phyloP scores from a whole-genome alignment of 2,888 invertebrate species.

The Drosophila mayaguana region DNA sequence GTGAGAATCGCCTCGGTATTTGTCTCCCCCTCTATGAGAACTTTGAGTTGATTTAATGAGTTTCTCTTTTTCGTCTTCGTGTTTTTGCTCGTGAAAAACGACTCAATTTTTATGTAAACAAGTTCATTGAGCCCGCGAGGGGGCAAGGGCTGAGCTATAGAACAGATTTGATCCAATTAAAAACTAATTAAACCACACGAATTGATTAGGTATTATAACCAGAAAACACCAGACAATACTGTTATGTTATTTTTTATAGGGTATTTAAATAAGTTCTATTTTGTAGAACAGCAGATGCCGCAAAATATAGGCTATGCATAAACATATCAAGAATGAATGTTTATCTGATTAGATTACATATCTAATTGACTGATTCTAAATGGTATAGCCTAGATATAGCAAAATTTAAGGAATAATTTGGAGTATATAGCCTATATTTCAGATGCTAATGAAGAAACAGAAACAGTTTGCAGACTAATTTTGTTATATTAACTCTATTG shows the following conservation, averaged over 20 bases:
- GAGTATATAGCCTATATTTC: not conserved
- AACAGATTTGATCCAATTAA: conserved; percentile 58
- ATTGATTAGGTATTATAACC: conserved; percentile 57
- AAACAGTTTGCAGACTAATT: not conserved
- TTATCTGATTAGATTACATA: too few relatives aligned
- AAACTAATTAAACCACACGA: conserved; percentile 60
- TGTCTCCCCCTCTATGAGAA: conserved; percentile 46
- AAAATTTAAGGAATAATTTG: not conserved
- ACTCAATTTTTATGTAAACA: conserved; percentile 66
- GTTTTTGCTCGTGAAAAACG: conserved; percentile 36
- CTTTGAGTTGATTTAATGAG: conserved; percentile 66
- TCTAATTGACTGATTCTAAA: not conserved
- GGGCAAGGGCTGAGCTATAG: not conserved
- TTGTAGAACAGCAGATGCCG: not conserved
- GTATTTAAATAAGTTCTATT: not conserved
- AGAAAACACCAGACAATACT: conserved; percentile 9
- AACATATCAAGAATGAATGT: not conserved
- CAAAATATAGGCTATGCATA: not conserved
- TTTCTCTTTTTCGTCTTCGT: conserved; percentile 24
- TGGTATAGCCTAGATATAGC: not conserved
- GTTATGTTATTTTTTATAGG: not conserved
- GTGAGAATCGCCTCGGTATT: conserved; percentile 46
- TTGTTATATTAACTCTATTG: not conserved
- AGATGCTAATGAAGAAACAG: not conserved
- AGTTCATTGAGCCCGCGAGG: conserved; percentile 63